phyloP scores from a whole-genome alignment of 1,140 invertebrate species.

The Diorhabda sublineata region DNA sequence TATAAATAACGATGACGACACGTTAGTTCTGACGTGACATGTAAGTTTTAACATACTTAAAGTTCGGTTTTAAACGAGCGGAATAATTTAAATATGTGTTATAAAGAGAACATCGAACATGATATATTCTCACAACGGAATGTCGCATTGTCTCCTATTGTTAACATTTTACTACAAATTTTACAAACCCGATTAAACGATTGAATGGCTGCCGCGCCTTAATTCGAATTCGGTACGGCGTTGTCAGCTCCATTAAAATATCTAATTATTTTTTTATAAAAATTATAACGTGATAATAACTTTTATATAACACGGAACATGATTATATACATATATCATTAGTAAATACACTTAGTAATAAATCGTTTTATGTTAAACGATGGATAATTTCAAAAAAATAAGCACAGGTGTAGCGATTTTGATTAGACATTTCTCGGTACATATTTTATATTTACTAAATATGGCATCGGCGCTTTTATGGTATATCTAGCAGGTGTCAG shows the following conservation, averaged over 20 bases:
- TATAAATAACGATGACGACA: neutral
- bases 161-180: constrained; percentile 1
- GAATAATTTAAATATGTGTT: neutral
- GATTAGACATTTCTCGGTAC: neutral
- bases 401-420: too few species aligned
- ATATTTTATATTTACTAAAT: neutral
- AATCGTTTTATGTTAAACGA: too few species aligned
- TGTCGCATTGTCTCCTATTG: neutral
- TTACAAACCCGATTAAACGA: neutral
- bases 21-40: neutral
- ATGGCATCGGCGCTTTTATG: neutral
- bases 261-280: too few species aligned
- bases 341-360: too few species aligned
- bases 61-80: neutral
- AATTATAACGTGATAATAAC: too few species aligned
- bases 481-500: constrained; percentile 22
- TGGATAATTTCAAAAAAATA: too few species aligned
- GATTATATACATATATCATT: too few species aligned
- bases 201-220: neutral
- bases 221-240: neutral
- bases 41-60: neutral
- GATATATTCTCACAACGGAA: neutral
- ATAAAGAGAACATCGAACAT: neutral
- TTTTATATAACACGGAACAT: too few species aligned
- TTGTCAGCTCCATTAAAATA: neutral